Evolutionary conservation across 1,140 invertebrate genomes (phyloP), one percentile per base, ranked within the genome.

Genomic region (Heliconius eleuchia): DNA sequence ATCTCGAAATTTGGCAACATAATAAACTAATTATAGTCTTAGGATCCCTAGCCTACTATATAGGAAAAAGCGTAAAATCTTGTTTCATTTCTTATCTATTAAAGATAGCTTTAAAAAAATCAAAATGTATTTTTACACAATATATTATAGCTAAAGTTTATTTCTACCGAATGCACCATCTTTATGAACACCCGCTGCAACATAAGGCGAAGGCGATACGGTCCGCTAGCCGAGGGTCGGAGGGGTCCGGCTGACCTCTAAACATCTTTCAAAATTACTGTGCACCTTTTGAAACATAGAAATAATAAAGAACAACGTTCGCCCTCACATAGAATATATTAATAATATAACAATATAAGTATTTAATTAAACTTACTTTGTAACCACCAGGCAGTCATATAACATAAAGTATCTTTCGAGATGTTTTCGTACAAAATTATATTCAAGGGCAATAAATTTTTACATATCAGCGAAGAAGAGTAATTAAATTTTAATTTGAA

Each of bases 141-240:
- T 19, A 19, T 52, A 52, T 52, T 52, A 52, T 52, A 52, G 7
- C 16, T 52, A 52, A 52, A 46, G 19, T 16, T 7, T 7, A 52
- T 19, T 52, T 19, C 50, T 8, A 60, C n/a, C n/a, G 7, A 60
- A n/a, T 60, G 55, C 55, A 60, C 55, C n/a, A 27, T 60, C 55
- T 23, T 23, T n/a, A 60, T 60, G 23, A 57, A 66, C 60, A 66
- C 60, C 60, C 30, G 60, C 60, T 66, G 60, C 60, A 66, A 66
- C 60, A 66, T 66, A 66, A 66, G 60, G 60, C 60, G 60, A 66
- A 66, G 60, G 60, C 60, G 60, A 66, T 66, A 66, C 60, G 60
- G 60, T 66, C 27, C 60, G 60, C 23, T 66, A 30, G 13, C 60
- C 60, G 60, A 66, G 11, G 60, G 27, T 66, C 60, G 60, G 60